Evolutionary conservation across 2,797 vertebrate species (phyloP).

Genomic region (Megalops cyprinoides): DNA sequence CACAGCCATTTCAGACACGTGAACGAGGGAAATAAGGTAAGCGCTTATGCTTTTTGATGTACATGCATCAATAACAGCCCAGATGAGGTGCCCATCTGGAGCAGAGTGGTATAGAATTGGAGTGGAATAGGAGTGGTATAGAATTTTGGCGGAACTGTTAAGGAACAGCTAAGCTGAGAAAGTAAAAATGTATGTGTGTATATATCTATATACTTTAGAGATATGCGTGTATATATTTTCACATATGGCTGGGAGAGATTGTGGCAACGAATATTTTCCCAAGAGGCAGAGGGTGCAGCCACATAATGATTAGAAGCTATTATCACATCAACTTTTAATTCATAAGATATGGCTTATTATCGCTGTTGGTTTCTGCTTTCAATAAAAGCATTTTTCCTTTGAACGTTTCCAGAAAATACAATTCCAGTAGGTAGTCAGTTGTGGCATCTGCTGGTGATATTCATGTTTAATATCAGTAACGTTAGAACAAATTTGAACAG

Average conservation of each 20-base stretch:
- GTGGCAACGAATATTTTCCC: neutral
- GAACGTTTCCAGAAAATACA: neutral
- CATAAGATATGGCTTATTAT: constrained; percentile 51
- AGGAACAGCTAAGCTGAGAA: constrained; percentile 1
- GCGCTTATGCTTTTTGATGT: neutral
- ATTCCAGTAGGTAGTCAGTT: neutral
- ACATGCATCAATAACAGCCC: neutral
- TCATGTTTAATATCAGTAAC: constrained; percentile 2
- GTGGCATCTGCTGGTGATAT: neutral
- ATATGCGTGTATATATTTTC: no score
- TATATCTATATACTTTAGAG: no score
- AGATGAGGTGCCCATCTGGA: neutral
- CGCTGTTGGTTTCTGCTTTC: constrained; percentile 43
- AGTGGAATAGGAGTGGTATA: no score
- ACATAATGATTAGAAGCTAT: constrained; percentile 61
- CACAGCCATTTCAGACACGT: constrained; percentile 14
- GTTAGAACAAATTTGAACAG: neutral
- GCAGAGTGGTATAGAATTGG: no score
- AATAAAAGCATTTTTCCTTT: constrained; percentile 30
- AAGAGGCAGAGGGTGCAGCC: constrained; percentile 52
- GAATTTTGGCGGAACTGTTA: neutral
- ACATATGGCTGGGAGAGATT: neutral
- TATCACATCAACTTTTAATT: constrained; percentile 67
- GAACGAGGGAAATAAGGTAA: neutral
- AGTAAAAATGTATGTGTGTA: neutral